Evolutionary conservation across 2,888 invertebrate species (phyloP).

Genomic region (Invenusta paracnida): DNA sequence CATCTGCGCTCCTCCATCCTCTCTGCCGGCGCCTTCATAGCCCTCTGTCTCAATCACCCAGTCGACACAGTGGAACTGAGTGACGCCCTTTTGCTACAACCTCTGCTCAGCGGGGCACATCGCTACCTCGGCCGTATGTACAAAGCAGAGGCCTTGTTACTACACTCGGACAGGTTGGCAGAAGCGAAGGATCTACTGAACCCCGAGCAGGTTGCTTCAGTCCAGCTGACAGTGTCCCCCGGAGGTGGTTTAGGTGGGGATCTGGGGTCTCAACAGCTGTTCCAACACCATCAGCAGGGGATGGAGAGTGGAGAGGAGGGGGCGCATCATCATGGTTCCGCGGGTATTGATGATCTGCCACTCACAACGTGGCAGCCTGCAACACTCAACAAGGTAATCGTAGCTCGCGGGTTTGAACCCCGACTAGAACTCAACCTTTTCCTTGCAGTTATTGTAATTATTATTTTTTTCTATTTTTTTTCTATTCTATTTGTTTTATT

Average conservation of each 20-base stretch:
- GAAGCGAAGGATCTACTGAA: background rate
- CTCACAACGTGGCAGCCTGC: background rate
- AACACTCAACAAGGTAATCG: background rate
- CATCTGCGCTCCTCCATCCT: conserved; percentile 64
- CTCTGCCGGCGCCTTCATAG: conserved; percentile 76
- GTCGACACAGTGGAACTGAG: conserved; percentile 74
- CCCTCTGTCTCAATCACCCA: conserved; percentile 77
- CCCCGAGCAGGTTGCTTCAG: background rate
- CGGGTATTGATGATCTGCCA: no score
- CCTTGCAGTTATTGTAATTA: no score
- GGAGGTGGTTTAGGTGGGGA: no score
- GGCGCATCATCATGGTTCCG: conserved; percentile 43
- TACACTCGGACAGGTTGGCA: background rate
- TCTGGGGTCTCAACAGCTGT: no score
- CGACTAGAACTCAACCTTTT: no score
- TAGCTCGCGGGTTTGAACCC: no score
- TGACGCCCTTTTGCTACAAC: conserved; percentile 70
- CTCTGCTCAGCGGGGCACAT: conserved; percentile 70
- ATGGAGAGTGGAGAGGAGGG: conserved; percentile 50
- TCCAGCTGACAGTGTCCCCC: background rate
- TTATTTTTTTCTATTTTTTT: no score
- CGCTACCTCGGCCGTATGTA: conserved; percentile 76
- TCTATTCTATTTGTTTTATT: conserved; percentile 33
- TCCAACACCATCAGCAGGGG: conserved; percentile 46
- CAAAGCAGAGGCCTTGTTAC: conserved; percentile 79